Evolutionary conservation across 2,888 invertebrate genomes (phyloP).

Genomic region (Resseliella maxima): DNA sequence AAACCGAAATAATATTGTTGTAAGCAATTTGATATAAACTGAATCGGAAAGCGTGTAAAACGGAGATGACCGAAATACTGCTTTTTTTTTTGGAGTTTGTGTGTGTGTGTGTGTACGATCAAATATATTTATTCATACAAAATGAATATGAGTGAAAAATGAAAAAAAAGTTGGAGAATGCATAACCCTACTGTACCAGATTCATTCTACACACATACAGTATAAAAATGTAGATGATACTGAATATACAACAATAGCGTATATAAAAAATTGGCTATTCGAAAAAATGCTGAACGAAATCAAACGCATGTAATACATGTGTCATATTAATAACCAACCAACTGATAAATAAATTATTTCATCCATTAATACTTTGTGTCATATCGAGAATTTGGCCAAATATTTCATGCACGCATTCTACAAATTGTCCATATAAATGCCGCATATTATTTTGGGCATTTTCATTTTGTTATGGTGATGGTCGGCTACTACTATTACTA

Average conservation of each 20-base stretch:
- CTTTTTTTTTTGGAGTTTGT: no score
- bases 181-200: neutral
- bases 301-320: conserved; percentile 22
- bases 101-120: no score
- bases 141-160: no score
- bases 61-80: neutral
- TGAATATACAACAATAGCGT: no score
- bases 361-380: conserved; percentile 50
- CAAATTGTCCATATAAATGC: conserved; percentile 53
- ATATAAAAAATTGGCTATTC: neutral
- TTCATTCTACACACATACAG: neutral
- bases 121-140: no score
- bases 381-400: conserved; percentile 25
- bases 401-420: conserved; percentile 45
- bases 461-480: no score
- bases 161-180: conserved; percentile 42
- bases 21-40: conserved; percentile 2
- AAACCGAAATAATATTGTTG: conserved; percentile 1
- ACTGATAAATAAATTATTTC: conserved; percentile 51
- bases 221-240: neutral
- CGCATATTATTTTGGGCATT: conserved; percentile 10
- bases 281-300: conserved; percentile 19
- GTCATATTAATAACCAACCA: conserved; percentile 51
- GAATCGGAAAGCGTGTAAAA: conserved; percentile 44
- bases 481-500: no score